These are phyloP conservation scores for Hesperophylax magnus DNA, from an alignment of 1,140 invertebrate genomes.

Conservation along the genomic window DNA sequence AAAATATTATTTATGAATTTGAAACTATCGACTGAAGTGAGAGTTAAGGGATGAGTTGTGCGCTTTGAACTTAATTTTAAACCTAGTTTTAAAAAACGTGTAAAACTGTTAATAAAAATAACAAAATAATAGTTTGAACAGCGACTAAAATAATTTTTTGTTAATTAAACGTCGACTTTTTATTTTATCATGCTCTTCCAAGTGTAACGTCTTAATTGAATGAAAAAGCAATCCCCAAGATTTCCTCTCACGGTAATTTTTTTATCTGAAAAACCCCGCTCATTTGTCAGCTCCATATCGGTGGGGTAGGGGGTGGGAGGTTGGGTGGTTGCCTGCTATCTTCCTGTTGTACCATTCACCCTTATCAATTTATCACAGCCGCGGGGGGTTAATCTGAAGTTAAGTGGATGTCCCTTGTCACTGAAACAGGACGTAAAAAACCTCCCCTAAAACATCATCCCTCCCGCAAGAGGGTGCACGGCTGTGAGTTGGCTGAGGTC, in stretches of 20 bases:
- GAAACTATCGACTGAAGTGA: too few relatives aligned
- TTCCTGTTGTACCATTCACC: conserved; percentile 33
- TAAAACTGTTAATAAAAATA: too few relatives aligned
- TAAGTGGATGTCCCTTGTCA: conserved; percentile 59
- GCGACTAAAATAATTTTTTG: too few relatives aligned
- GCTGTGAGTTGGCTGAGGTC: conserved; percentile 29
- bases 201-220: conserved; percentile 19
- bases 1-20: too few relatives aligned
- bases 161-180: too few relatives aligned
- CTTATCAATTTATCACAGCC: conserved; percentile 57
- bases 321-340: neutral
- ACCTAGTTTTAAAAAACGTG: too few relatives aligned
- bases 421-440: conserved; percentile 54
- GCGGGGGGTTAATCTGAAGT: conserved; percentile 57
- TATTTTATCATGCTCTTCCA: too few relatives aligned
- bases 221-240: conserved; percentile 28
- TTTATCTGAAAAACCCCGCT: conserved; percentile 43
- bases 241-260: conserved; percentile 22
- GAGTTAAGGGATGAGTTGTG: too few relatives aligned
- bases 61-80: too few relatives aligned
- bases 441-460: conserved; percentile 32
- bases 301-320: neutral
- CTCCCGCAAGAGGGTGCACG: conserved; percentile 1
- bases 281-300: conserved; percentile 52
- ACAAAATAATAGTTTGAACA: too few relatives aligned